Evolutionary conservation across 2,888 invertebrate genomes (phyloP).

Genomic region (Hyles lineata): DNA sequence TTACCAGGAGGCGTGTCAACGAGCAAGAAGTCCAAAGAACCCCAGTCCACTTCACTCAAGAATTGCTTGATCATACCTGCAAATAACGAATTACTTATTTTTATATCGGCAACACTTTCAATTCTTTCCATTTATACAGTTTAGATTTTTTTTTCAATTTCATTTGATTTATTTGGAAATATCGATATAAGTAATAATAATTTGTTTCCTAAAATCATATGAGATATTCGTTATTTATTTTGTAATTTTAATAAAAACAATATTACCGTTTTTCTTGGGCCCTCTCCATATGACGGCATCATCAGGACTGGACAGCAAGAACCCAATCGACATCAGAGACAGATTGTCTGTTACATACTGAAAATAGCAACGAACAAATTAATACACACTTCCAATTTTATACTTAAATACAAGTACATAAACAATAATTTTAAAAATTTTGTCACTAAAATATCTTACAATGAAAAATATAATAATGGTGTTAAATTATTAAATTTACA

Average conservation of each 20-base stretch:
- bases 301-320: slow-evolving; percentile 92
- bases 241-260: not conserved
- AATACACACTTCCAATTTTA: not conserved
- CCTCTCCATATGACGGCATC: slow-evolving; percentile 99
- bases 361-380: slow-evolving; percentile 47
- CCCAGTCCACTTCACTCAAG: slow-evolving; percentile 98
- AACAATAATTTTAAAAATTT: too few species aligned
- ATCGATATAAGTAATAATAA: too few species aligned
- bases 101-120: not conserved
- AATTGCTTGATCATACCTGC: slow-evolving; percentile 97
- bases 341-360: slow-evolving; percentile 97
- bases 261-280: slow-evolving; percentile 97
- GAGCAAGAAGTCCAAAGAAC: slow-evolving; percentile 93
- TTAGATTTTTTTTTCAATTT: too few species aligned
- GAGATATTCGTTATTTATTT: too few species aligned
- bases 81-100: slow-evolving; percentile 34
- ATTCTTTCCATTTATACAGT: not conserved
- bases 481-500: too few species aligned
- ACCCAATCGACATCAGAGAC: slow-evolving; percentile 98
- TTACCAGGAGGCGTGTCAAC: slow-evolving; percentile 97
- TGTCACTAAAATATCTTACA: too few species aligned
- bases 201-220: too few species aligned
- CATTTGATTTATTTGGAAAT: too few species aligned
- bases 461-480: too few species aligned
- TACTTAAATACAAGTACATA: not conserved